Evolutionary conservation across 2,113 vertebrate species (phyloP), one percentile per base, ranked within the genome.

Genomic region (Crotophaga sulcirostris): DNA sequence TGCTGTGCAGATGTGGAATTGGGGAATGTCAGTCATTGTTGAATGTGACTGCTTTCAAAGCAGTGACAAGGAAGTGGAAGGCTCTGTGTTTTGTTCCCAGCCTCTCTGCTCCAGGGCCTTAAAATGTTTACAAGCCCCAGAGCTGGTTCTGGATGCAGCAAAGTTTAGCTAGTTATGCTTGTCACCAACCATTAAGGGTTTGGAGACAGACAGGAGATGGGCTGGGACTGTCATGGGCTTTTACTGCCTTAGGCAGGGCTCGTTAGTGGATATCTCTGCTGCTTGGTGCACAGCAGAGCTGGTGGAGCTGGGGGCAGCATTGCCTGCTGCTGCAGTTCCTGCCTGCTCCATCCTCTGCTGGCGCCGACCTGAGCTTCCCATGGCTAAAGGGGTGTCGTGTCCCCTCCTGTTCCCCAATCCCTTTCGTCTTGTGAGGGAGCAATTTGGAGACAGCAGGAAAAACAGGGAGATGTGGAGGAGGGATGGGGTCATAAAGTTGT

Each of bases 91-190:
- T 78, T 86, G 47, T 96, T 94, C 49, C n/a, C 60, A 90, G 23
- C 52, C 36, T 93, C 38, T 83, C 52, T 11, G 23, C 83, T 80
- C 25, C 51, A 36, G 67, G 72, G 55, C 45, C 49, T 88, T 84
- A 44, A 75, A 84, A 90, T 76, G 88, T 95, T 94, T 95, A 87
- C 80, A 87, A 90, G 69, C 64, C 64, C 52, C 73, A 45, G 76
- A 95, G 64, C 56, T 88, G 77, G 40, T 73, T 89, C 69, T 42
- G 76, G 54, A 68, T 74, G 89, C 94, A 82, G 42, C 42, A 18
- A 70, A 89, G 55, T 92, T 84, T 91, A 94, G 58, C 80, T 82
- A 76, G 89, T 88, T 95, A 74, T n/a, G 47, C 91, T 85, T 91
- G 87, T 93, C 91, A 93, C 67, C 75, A 91, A 17, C 69, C 60